Conservation (phyloP, 2,113 vertebrate species). For the Muntiacus reevesi region DNA sequence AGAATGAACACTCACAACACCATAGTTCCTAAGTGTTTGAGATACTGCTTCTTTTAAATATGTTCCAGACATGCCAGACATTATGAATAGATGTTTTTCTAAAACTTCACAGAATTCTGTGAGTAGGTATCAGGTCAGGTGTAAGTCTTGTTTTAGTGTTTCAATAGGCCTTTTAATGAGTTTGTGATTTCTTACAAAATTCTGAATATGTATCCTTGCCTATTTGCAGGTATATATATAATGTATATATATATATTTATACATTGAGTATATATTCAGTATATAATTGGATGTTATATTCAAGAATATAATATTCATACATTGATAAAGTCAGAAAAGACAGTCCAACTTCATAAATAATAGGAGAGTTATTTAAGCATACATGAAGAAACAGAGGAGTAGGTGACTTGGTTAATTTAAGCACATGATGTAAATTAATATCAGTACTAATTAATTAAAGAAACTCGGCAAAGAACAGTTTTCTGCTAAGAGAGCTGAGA, state of each 20-base stretch:
- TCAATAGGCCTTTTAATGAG: background rate
- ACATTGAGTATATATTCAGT: no score
- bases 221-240: background rate
- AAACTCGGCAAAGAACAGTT: constrained; percentile 4
- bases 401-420: background rate
- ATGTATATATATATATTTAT: background rate
- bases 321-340: background rate
- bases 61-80: background rate
- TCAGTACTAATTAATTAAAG: background rate
- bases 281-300: background rate
- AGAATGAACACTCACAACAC: background rate
- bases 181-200: background rate
- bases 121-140: no score
- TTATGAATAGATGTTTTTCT: background rate
- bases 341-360: background rate
- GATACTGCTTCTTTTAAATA: background rate
- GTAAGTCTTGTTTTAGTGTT: background rate
- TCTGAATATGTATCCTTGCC: background rate
- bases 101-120: background rate
- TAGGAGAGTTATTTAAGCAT: background rate
- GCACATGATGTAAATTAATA: background rate
- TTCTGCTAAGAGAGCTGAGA: background rate
- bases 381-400: background rate
- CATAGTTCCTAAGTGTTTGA: background rate
- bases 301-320: background rate